Conservation (phyloP, 2,113 vertebrate genomes). For the Sarotherodon lohbergeri region DNA sequence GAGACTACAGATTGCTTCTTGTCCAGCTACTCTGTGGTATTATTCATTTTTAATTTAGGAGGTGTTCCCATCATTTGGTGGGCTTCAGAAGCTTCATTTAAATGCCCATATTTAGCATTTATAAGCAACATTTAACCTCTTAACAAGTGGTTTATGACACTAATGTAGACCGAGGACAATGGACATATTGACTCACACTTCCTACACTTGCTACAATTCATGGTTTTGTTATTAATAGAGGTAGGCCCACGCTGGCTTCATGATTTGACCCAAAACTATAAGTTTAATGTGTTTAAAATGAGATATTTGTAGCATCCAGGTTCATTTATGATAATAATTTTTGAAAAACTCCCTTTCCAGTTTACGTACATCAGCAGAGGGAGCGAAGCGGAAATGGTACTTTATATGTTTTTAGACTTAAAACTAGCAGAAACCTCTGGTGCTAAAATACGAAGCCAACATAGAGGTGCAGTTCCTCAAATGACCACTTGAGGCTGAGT, state of each 20-base stretch:
- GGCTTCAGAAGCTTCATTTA: background rate
- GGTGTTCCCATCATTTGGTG: background rate
- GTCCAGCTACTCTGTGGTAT: background rate
- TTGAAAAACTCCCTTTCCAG: background rate
- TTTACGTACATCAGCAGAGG: background rate
- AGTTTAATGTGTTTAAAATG: background rate
- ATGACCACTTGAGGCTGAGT: background rate
- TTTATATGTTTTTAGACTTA: background rate
- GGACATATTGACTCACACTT: background rate
- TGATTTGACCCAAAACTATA: background rate
- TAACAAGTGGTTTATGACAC: background rate
- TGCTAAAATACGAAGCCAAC: background rate
- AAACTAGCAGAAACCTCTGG: background rate
- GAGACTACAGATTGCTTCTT: background rate
- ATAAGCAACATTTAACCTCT: background rate
- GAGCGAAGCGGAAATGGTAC: background rate
- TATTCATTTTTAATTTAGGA: background rate
- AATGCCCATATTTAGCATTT: background rate
- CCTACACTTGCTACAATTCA: background rate
- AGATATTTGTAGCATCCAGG: background rate
- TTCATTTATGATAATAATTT: background rate
- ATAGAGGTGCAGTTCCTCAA: background rate
- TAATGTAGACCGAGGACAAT: background rate
- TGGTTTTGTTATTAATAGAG: background rate
- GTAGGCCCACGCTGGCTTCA: background rate